Conservation (phyloP, 2,888 invertebrate genomes). For the Chromoteleia sp. region DNA sequence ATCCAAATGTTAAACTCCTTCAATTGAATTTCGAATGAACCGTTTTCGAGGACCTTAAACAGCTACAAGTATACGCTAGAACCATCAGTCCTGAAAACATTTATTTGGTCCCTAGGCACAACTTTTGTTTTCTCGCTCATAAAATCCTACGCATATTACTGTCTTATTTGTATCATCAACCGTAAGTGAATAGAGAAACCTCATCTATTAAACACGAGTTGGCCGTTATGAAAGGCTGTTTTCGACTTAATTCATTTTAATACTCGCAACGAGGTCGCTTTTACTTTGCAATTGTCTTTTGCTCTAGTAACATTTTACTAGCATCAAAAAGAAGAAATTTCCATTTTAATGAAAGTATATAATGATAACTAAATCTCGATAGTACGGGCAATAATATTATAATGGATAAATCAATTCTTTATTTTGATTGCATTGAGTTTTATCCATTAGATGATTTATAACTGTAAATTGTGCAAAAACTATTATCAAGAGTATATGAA, state of each 20-base stretch:
- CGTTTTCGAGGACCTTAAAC: conserved; percentile 75
- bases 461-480: too few species aligned
- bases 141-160: conserved; percentile 70
- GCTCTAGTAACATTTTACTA: conserved; percentile 8
- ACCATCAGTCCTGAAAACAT: conserved; percentile 81
- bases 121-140: conserved; percentile 65
- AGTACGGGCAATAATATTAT: too few species aligned
- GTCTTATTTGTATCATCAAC: conserved; percentile 71
- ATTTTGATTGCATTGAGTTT: too few species aligned
- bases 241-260: conserved; percentile 21
- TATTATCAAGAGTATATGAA: too few species aligned
- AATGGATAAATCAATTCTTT: background rate
- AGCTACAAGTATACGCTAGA: conserved; percentile 82
- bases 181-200: conserved; percentile 64
- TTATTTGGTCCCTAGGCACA: conserved; percentile 81
- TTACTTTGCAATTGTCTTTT: background rate
- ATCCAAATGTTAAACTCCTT: too few species aligned
- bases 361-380: conserved; percentile 3
- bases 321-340: conserved; percentile 5
- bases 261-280: conserved; percentile 10
- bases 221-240: conserved; percentile 5
- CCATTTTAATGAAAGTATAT: background rate
- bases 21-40: conserved; percentile 72
- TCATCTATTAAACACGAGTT: conserved; percentile 35
- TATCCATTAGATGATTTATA: too few species aligned